Conservation (phyloP, 2,113 vertebrate genomes). For the Mormoops blainvillei region DNA sequence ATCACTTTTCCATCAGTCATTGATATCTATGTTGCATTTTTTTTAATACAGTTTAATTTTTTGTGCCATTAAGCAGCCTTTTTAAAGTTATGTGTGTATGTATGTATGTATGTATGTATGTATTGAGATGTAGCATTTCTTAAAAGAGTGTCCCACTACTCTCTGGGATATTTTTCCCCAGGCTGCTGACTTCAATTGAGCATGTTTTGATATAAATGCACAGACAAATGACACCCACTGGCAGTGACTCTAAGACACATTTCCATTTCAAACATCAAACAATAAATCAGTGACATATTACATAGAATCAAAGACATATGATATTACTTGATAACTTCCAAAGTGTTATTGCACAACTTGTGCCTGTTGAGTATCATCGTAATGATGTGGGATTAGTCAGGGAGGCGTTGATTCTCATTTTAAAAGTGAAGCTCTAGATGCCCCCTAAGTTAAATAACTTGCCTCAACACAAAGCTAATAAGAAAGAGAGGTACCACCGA, state of each 20-base stretch:
- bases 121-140: background rate
- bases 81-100: background rate
- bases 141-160: background rate
- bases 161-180: background rate
- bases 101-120: background rate
- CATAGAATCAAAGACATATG: background rate
- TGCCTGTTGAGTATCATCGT: background rate
- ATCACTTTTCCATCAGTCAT: background rate
- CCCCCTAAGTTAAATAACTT: background rate
- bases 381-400: background rate
- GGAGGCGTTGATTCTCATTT: background rate
- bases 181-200: background rate
- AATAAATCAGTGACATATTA: background rate
- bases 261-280: background rate
- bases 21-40: background rate
- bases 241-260: background rate
- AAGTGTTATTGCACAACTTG: background rate
- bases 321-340: background rate
- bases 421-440: background rate
- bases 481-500: background rate
- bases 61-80: background rate
- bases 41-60: background rate
- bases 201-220: background rate
- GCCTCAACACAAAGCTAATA: background rate
- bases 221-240: background rate